Evolutionary conservation across 1,140 invertebrate species (phyloP).

Genomic region (Agrilus planipennis): DNA sequence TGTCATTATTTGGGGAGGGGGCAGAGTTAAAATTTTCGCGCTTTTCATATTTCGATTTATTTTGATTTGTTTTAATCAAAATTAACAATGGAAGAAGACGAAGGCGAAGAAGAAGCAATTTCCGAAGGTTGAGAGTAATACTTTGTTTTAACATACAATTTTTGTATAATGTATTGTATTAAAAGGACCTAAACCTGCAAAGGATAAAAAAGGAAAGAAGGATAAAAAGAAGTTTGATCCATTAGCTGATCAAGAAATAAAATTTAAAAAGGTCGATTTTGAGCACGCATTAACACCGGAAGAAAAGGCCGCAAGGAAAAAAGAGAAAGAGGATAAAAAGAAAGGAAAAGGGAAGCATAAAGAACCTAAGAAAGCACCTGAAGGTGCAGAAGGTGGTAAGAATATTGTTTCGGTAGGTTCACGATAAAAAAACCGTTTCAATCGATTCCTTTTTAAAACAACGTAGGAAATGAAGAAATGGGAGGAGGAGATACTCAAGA

Average conservation of each 20-base stretch:
- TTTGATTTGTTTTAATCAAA: too few species aligned
- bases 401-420: too few species aligned
- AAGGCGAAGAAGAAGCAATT: background rate
- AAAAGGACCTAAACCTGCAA: background rate
- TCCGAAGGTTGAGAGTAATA: background rate
- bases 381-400: too few species aligned
- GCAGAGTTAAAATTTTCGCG: background rate
- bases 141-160: background rate
- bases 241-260: background rate
- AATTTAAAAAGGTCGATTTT: constrained; percentile 7
- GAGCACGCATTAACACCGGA: constrained; percentile 3
- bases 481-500: background rate
- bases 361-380: constrained; percentile 17
- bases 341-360: background rate
- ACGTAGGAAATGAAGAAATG: too few species aligned
- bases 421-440: too few species aligned
- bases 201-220: constrained; percentile 2
- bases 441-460: too few species aligned
- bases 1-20: background rate
- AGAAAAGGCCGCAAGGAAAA: constrained; percentile 7
- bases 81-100: background rate
- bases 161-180: background rate
- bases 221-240: background rate
- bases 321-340: background rate
- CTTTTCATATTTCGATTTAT: too few species aligned